Evolutionary conservation across 2,797 vertebrate species (phyloP).

Genomic region (Spheniscus humboldti): DNA sequence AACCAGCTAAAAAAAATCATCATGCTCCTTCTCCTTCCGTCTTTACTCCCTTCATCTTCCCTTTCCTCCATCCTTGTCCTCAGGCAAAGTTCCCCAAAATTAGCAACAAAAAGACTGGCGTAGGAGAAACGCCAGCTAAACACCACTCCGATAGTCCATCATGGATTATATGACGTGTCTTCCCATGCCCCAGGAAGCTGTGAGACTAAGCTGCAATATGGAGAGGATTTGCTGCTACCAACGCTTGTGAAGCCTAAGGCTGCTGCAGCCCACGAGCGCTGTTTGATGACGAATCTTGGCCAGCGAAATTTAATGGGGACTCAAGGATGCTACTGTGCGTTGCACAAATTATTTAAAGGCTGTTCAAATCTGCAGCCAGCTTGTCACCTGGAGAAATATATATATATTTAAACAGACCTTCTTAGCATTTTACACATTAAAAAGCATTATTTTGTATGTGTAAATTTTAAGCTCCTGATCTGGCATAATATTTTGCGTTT

Average conservation of each 20-base stretch:
- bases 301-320: neutral
- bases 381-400: neutral
- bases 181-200: neutral
- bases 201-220: neutral
- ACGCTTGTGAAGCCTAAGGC: neutral
- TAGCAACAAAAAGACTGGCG: neutral
- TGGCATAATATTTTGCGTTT: neutral
- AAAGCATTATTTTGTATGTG: neutral
- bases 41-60: neutral
- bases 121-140: neutral
- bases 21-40: neutral
- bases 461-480: conserved; percentile 9
- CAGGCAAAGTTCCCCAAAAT: neutral
- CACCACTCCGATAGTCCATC: neutral
- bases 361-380: neutral
- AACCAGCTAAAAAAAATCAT: neutral
- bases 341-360: neutral
- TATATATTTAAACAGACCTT: neutral
- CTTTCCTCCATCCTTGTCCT: neutral
- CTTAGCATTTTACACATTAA: neutral
- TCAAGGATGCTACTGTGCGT: neutral
- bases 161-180: neutral
- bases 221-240: neutral
- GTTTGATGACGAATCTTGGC: neutral
- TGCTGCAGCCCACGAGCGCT: neutral